Evolutionary conservation across 2,888 invertebrate species (phyloP).

Genomic region (Rhamphomyia laevipes): DNA sequence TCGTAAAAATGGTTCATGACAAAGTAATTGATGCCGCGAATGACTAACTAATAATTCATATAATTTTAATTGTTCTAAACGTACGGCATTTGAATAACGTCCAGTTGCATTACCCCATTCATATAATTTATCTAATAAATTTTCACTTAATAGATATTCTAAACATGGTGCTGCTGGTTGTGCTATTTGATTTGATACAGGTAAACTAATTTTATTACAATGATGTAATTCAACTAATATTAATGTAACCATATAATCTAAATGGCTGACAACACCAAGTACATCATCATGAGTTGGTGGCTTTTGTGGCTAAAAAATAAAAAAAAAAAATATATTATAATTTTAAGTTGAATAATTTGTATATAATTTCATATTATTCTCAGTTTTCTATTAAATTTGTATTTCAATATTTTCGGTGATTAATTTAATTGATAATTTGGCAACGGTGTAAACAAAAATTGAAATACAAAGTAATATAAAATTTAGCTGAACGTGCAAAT

Average conservation of each 20-base stretch:
- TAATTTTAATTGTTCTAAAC: conserved; percentile 75
- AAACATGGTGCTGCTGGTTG: conserved; percentile 55
- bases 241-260: conserved; percentile 82
- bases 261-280: conserved; percentile 77
- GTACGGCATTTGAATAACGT: conserved; percentile 72
- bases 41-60: conserved; percentile 76
- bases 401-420: no score
- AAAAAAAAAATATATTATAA: conserved; percentile 7
- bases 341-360: no score
- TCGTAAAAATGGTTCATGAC: conserved; percentile 79
- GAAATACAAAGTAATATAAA: no score
- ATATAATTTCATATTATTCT: no score
- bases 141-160: conserved; percentile 73
- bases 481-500: no score
- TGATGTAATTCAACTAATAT: conserved; percentile 70
- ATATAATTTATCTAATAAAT: conserved; percentile 72
- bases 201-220: conserved; percentile 38
- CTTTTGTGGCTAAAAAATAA: conserved; percentile 37
- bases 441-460: no score
- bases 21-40: conserved; percentile 68
- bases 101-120: conserved; percentile 78
- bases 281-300: conserved; percentile 72
- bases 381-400: no score
- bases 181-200: conserved; percentile 34
- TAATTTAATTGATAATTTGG: no score